Evolutionary conservation across 2,797 vertebrate genomes (phyloP), one percentile per base, ranked within the genome.

Genomic region (Oryzias dopingdopingensis): DNA sequence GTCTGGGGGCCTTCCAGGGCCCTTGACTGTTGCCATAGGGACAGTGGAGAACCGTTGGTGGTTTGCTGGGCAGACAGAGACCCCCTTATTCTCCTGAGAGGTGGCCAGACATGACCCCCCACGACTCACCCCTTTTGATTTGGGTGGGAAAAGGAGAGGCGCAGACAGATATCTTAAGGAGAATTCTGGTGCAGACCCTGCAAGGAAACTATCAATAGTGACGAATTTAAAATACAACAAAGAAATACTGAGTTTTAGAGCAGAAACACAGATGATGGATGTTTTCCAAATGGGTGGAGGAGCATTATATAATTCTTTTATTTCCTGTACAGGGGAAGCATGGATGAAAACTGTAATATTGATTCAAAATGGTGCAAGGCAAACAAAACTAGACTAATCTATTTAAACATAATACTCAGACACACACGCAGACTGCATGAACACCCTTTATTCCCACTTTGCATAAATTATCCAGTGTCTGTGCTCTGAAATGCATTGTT

Each of bases 91-190:
- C 90, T 93, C 90, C 77, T 43, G 91, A 88, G 92, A 83, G 83
- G 83, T 91, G 92, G 89, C 93, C 92, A 92, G 92, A 92, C 91
- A 78, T 91, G 92, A 93, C 91, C 92, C 89, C 85, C 79, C 76
- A 80, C 67, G 76, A 85, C 84, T 86, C 79, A 16, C 70, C 76
- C 65, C 83, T 88, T 89, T 86, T 89, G 82, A 87, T 84, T 83
- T 68, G 83, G 86, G 81, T 88, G 88, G 88, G 88, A 89, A 89
- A 78, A 72, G 14, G 61, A 88, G 75, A 72, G 83, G 77, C 65
- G 64, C 58, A 72, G 72, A 77, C 57, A 52, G 56, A 71, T 77
- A 54, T 71, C 74, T 82, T 79, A 58, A 73, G 72, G 59, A 77
- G 78, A 70, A 69, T 69, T 80, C 49, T 68, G 64, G 37, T 69